phyloP scores from a whole-genome alignment of 2,113 vertebrate genomes.

The Procavia capensis region DNA sequence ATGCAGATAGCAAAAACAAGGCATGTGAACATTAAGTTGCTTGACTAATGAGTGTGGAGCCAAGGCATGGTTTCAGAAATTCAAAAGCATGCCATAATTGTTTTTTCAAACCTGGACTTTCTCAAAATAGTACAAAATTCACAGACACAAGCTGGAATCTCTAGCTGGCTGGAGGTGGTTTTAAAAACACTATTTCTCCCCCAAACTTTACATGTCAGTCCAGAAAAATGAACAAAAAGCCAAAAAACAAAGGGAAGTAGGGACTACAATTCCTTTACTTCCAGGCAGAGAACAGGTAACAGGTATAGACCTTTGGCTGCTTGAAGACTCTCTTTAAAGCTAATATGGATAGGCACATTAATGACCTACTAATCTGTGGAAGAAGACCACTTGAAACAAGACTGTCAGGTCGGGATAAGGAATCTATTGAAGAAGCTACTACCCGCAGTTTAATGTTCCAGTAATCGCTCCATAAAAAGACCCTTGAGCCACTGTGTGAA shows the following conservation, averaged over 20 bases:
- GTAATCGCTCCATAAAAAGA: constrained; percentile 70
- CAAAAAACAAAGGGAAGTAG: neutral
- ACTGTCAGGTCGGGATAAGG: neutral
- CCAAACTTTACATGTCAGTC: neutral
- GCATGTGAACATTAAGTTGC: neutral
- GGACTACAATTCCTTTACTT: neutral
- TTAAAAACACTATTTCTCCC: neutral
- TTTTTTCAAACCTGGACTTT: neutral
- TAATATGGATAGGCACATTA: neutral
- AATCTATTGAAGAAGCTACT: constrained; percentile 66
- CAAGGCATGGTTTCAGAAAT: neutral
- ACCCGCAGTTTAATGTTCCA: constrained; percentile 43
- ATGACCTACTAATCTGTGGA: neutral
- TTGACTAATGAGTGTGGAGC: neutral
- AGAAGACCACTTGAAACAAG: neutral
- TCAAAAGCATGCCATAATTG: neutral
- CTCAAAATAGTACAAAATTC: constrained; percentile 31
- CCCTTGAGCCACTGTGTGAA: constrained; percentile 76
- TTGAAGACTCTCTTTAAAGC: neutral
- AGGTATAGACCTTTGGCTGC: neutral
- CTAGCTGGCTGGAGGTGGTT: neutral
- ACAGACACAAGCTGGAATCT: neutral
- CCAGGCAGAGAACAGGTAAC: constrained; percentile 46
- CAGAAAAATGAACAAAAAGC: constrained; percentile 39
- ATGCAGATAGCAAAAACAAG: neutral